A percentile compares a stretch with the other conserved stretches of the same genome.
Evolutionary conservation across 2,888 invertebrate genomes (phyloP).

Genomic region (Molorchus minor): DNA sequence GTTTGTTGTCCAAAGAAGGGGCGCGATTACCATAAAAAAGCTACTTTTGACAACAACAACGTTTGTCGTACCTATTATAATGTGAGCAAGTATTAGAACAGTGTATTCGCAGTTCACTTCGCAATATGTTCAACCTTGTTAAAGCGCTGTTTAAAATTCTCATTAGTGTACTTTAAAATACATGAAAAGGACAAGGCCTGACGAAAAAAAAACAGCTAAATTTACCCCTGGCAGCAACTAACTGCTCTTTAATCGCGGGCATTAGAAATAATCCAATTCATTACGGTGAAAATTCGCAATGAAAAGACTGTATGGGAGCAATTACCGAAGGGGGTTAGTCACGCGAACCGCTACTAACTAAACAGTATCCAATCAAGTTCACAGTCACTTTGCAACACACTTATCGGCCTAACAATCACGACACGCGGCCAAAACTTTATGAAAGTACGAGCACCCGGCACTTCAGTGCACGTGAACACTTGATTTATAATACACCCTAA

Average conservation of each 20-base stretch:
- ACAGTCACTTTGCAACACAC: conserved; percentile 55
- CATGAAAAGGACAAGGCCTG: too few relatives aligned
- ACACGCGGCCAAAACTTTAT: conserved; percentile 38
- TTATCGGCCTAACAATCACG: conserved; percentile 44
- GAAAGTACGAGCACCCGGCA: conserved; percentile 44
- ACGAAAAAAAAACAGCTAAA: too few relatives aligned
- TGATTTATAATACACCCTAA: conserved; percentile 42
- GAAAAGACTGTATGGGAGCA: conserved; percentile 44
- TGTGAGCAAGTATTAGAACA: too few relatives aligned
- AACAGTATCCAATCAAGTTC: conserved; percentile 56
- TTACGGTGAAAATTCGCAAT: conserved; percentile 19
- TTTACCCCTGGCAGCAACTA: too few relatives aligned
- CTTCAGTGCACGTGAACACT: conserved; percentile 48
- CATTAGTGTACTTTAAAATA: too few relatives aligned
- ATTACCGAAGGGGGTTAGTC: conserved; percentile 48
- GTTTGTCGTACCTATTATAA: too few relatives aligned
- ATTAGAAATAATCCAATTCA: conserved; percentile 9
- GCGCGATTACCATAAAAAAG: too few relatives aligned
- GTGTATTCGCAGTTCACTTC: too few relatives aligned
- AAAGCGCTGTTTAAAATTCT: too few relatives aligned
- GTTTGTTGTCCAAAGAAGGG: too few relatives aligned
- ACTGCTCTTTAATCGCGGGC: conserved; percentile 7
- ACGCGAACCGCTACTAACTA: conserved; percentile 55
- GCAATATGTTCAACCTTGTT: too few relatives aligned
- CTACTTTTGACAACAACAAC: too few relatives aligned